These are phyloP conservation scores for Parotia lawesii DNA, from an alignment of 2,113 vertebrate genomes.

Conservation along the genomic window DNA sequence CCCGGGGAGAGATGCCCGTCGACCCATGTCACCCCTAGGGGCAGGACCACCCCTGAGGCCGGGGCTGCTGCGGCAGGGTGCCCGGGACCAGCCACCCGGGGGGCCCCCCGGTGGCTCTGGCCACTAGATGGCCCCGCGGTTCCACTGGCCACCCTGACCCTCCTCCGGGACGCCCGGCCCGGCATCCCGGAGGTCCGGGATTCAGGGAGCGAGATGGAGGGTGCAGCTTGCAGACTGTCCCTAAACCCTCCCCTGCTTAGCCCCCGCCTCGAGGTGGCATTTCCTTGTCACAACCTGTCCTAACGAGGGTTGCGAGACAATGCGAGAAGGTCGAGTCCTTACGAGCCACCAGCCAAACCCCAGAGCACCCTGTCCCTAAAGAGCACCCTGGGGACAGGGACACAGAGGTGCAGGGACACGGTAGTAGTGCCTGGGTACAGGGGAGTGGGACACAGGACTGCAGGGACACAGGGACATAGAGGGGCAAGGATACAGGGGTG, in stretches of 20 bases:
- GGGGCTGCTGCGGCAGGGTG: not conserved
- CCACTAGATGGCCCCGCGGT: not conserved
- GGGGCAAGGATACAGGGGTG: not conserved
- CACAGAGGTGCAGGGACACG: not conserved
- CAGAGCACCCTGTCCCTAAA: not conserved
- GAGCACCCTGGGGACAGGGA: not conserved
- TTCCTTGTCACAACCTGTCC: not conserved
- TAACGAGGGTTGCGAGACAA: not conserved
- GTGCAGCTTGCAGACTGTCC: not conserved
- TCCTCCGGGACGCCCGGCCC: not conserved
- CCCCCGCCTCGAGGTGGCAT: not conserved
- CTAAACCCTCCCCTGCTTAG: not conserved
- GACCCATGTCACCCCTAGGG: fast-evolving
- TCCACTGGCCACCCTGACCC: not conserved
- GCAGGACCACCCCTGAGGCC: not conserved
- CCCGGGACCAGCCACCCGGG: too few relatives aligned
- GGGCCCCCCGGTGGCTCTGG: not conserved
- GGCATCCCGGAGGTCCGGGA: not conserved
- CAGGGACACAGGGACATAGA: not conserved
- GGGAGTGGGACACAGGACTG: not conserved
- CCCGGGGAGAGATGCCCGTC: fast-evolving
- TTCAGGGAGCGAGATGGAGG: too few relatives aligned
- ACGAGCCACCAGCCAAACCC: not conserved
- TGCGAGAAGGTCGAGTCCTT: not conserved
- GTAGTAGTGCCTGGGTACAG: not conserved